phyloP scores from a whole-genome alignment of 2,113 vertebrate genomes.

The Chaenocephalus aceratus region DNA sequence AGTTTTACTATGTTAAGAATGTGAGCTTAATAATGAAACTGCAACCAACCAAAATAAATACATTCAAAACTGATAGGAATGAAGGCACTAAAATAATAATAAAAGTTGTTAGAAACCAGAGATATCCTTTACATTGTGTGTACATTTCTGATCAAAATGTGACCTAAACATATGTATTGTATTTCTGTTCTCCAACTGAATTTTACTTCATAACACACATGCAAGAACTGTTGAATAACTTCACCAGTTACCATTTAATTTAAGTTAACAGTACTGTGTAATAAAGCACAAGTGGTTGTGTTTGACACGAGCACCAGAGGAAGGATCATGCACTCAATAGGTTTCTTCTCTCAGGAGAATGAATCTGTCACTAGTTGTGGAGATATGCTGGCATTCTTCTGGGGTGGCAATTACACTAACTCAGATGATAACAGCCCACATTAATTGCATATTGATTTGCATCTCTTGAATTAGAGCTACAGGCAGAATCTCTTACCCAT shows the following conservation, averaged over 20 bases:
- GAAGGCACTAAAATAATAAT: too few species aligned
- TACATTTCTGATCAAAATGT: too few species aligned
- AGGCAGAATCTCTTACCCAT: slow-evolving; percentile 88
- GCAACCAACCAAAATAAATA: too few species aligned
- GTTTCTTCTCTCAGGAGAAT: neutral
- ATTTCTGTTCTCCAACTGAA: neutral
- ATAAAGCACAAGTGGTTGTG: neutral
- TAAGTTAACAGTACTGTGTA: neutral
- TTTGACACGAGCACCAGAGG: neutral
- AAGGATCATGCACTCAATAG: neutral
- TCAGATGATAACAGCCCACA: neutral
- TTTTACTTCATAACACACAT: neutral
- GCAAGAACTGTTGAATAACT: neutral
- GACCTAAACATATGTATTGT: neutral
- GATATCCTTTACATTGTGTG: too few species aligned
- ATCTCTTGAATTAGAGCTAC: neutral
- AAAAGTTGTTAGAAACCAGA: too few species aligned
- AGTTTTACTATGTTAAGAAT: too few species aligned
- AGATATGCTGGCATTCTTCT: neutral
- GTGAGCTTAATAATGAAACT: too few species aligned
- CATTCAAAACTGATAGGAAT: too few species aligned
- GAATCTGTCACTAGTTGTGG: neutral
- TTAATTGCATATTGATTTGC: slow-evolving; percentile 17
- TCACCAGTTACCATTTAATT: neutral
- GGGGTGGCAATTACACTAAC: neutral